Base-by-base conservation (phyloP, 2,113 vertebrate genomes). In the Verasper variegatus region DNA sequence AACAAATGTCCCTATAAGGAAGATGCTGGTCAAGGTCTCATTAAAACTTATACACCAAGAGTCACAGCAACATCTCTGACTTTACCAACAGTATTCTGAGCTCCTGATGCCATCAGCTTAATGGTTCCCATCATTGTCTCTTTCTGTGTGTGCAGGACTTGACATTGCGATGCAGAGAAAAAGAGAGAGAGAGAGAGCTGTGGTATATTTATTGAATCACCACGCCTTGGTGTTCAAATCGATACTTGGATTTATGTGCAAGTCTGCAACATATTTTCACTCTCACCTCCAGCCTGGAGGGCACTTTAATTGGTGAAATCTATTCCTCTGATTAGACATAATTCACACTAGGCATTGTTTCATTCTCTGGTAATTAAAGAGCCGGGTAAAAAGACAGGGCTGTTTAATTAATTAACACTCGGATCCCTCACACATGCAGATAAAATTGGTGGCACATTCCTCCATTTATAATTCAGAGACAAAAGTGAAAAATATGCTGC, bases 351-450 rank as follows among this genome's bases (percentile, higher is more conserved):
- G 90, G 68, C 76, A 88, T 76, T 89, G 86, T 87, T 90, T 92
- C 87, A 93, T 93, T 93, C 89, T 82, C 81, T 89, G 76, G 88
- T 92, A 93, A 94, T 94, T 92, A 92, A 89, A 79, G 83, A 81
- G 72, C 55, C 31, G 71, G 76, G 86, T 87, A 88, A 90, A 88
- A 80, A 85, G 76, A 80, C 75, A 40, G 68, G 60, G 42, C 78
- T 82, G 70, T 78, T 90, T 84, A 90, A 92, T 91, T 91, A 87
- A 93, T 89, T 87, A 90, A 79, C 66, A 64, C 64, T 56, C 37
- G 6, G 51, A 78, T 73, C 23, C 49, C 65, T 77, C 76, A 72
- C 62, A 81, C 62, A 81, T 61, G 51, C 37, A 74, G 87, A 92
- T 89, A 73, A 83, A 86, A 91, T 85, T 84, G 74, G 68, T 78